These are phyloP conservation scores for Euwallacea similis DNA, from an alignment of 1,140 invertebrate species.

Conservation along the genomic window DNA sequence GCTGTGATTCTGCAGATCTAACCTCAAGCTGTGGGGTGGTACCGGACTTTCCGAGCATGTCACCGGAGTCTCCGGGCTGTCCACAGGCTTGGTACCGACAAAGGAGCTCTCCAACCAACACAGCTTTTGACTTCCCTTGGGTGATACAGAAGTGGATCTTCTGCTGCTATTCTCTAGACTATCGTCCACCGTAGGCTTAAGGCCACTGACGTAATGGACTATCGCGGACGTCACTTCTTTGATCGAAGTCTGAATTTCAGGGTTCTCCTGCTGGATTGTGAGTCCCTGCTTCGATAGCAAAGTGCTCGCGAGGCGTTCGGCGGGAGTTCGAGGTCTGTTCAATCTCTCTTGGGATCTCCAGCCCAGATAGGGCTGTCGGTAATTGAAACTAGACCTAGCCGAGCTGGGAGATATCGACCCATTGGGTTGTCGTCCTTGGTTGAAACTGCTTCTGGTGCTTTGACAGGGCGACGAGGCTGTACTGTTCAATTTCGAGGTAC, in stretches of 20 bases:
- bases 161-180: constrained; percentile 43
- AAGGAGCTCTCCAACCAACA: constrained; percentile 92
- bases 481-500: constrained; percentile 81
- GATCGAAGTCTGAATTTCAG: constrained; percentile 85
- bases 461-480: constrained; percentile 67
- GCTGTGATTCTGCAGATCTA: constrained; percentile 57
- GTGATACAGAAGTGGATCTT: constrained; percentile 48
- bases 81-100: constrained; percentile 79
- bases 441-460: constrained; percentile 66
- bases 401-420: constrained; percentile 54
- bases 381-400: constrained; percentile 63
- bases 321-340: constrained; percentile 74
- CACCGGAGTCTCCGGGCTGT: constrained; percentile 80
- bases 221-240: constrained; percentile 92
- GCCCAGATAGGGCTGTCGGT: constrained; percentile 81
- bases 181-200: constrained; percentile 58
- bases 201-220: constrained; percentile 84
- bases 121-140: constrained; percentile 60
- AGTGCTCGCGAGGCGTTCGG: constrained; percentile 74
- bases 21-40: constrained; percentile 55
- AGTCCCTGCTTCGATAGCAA: constrained; percentile 57
- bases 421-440: constrained; percentile 53
- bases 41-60: constrained; percentile 56
- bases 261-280: constrained; percentile 57
- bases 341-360: constrained; percentile 87